These are phyloP conservation scores for Torymus aiolomorphi DNA, from an alignment of 2,888 invertebrate genomes.

Conservation along the genomic window DNA sequence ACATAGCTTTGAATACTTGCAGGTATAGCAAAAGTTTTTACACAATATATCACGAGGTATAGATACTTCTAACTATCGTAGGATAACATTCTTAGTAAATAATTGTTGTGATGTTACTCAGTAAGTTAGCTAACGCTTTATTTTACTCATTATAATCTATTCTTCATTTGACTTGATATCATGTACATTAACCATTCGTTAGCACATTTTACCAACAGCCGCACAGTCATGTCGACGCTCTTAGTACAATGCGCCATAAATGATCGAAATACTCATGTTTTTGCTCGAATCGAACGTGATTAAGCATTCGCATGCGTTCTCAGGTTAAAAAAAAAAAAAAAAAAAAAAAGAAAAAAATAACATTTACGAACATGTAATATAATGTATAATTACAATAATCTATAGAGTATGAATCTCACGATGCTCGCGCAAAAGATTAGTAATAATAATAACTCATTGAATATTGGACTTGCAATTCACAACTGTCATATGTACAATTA, in stretches of 20 bases:
- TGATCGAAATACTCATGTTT: not conserved
- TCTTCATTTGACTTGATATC: no score
- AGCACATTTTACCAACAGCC: not conserved
- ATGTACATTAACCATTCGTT: not conserved
- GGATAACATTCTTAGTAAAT: no score
- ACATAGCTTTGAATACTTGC: no score
- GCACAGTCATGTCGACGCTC: slow-evolving; percentile 1
- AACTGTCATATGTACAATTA: slow-evolving; percentile 15
- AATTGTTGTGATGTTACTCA: no score
- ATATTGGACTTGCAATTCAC: no score
- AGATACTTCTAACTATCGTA: no score
- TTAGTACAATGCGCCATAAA: not conserved
- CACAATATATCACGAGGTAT: no score
- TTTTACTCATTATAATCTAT: no score
- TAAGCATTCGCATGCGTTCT: not conserved
- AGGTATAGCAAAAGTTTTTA: no score
- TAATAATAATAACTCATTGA: not conserved
- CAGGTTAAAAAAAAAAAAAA: not conserved
- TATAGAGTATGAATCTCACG: not conserved
- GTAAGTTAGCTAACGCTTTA: no score
- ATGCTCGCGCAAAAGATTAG: not conserved
- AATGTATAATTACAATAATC: no score
- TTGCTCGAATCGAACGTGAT: not conserved
- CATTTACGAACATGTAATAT: no score
- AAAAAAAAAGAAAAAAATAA: not conserved